Evolutionary conservation across 2,797 vertebrate species (phyloP).

Genomic region (Rhinophrynus dorsalis): DNA sequence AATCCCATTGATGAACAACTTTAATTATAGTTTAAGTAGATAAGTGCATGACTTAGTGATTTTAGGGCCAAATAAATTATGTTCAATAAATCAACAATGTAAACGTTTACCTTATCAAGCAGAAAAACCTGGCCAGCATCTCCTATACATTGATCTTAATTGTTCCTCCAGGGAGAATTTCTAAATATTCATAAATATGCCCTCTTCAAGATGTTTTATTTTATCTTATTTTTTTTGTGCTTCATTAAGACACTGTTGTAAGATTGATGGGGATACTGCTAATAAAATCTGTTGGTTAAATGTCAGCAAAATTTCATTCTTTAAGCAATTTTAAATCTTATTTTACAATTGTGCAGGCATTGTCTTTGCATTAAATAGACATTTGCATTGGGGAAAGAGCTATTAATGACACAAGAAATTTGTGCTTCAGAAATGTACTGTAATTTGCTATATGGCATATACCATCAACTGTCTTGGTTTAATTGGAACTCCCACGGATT

Average conservation of each 20-base stretch:
- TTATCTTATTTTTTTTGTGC: constrained; percentile 2
- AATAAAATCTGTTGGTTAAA: constrained; percentile 5
- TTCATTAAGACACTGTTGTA: constrained; percentile 5
- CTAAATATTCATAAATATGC: constrained; percentile 2
- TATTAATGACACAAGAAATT: too few relatives aligned
- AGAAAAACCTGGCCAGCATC: constrained; percentile 26
- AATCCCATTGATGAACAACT: constrained; percentile 28
- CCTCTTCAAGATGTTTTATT: not conserved
- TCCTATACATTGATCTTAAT: constrained; percentile 26
- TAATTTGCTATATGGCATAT: too few relatives aligned
- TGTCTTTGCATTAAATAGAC: not conserved
- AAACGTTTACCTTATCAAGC: constrained; percentile 31
- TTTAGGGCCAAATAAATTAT: constrained; percentile 20
- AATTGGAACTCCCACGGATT: too few relatives aligned
- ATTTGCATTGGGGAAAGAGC: too few relatives aligned
- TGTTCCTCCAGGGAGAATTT: constrained; percentile 25
- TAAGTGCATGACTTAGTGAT: constrained; percentile 29
- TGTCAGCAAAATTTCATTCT: constrained; percentile 26
- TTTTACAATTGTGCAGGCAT: not conserved
- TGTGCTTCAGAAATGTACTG: too few relatives aligned
- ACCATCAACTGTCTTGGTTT: too few relatives aligned
- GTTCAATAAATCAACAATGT: constrained; percentile 22
- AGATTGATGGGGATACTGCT: constrained; percentile 27
- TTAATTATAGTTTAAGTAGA: constrained; percentile 24
- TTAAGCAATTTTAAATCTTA: not conserved